Evolutionary conservation across 2,888 invertebrate genomes (phyloP).

Genomic region (Sceliomorpha sp.): DNA sequence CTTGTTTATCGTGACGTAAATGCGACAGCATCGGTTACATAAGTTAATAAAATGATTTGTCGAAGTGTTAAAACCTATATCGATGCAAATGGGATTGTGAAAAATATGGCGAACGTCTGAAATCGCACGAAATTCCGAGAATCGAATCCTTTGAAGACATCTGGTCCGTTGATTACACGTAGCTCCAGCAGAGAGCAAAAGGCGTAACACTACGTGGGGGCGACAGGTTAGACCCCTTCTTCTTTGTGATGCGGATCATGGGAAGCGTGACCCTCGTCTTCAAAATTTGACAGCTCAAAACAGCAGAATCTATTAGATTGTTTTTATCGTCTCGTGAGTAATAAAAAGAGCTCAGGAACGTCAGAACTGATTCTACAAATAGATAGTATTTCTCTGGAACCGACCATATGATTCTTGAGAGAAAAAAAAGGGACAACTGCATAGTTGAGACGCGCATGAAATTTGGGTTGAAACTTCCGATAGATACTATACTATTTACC

Average conservation of each 20-base stretch:
- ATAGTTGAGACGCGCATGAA: no score
- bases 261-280: slow-evolving; percentile 32
- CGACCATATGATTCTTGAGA: no score
- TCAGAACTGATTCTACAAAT: slow-evolving; percentile 19
- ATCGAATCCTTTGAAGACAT: slow-evolving; percentile 9
- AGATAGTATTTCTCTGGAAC: slow-evolving; percentile 3
- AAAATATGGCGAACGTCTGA: no score
- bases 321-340: slow-evolving; percentile 2
- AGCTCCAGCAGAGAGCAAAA: background rate
- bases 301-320: slow-evolving; percentile 21
- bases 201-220: slow-evolving; percentile 13
- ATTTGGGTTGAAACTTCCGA: no score
- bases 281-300: slow-evolving; percentile 22
- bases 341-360: slow-evolving; percentile 3
- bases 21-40: no score
- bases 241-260: slow-evolving; percentile 5
- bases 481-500: no score
- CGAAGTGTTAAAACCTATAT: no score
- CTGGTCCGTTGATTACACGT: slow-evolving; percentile 10
- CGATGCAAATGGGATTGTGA: no score
- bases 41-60: no score
- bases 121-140: slow-evolving; percentile 4
- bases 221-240: slow-evolving; percentile 31
- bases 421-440: no score
- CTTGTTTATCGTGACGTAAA: no score